Base-by-base conservation (phyloP, 2,797 vertebrate genomes). In the Enteromius argenteus region DNA sequence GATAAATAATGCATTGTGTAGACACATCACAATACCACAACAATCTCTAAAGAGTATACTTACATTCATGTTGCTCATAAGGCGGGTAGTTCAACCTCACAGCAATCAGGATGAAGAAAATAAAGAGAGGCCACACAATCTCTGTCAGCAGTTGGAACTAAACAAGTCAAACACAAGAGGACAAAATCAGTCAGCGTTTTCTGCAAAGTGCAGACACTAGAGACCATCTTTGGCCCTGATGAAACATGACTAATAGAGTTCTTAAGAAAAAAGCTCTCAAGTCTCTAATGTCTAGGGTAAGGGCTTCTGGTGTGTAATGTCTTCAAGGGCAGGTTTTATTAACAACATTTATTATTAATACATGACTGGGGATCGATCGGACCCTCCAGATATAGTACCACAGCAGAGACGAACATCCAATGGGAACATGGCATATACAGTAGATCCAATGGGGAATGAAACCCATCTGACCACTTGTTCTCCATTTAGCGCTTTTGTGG, bases 51-150 rank as follows among this genome's bases (percentile, higher is more conserved):
- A 60, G 14, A 3, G 37, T 23, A 53, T 90, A 98, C 98, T 99
- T 92, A 99, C 98, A 99, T 91, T 99, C 97, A 90, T 99, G 98
- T 87, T 99, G 98, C 78, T 99, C 98, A 0, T 99, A 98, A 0
- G 98, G 97, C 1, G 98, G 98, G 91, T 98, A 99, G 91, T 94
- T 96, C 53, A 98, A 90, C 80, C 98, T 95, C 85, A 99, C 97
- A 0, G 96, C 95, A 86, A 99, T 98, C 93, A 99, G 92, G 91
- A 99, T 99, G 93, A 99, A 97, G 95, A 99, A 99, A 94, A 99
- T 97, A 89, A 99, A 96, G 5, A 99, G 95, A 23, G 98, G 98
- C 98, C 98, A 99, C 79, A 96, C 88, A 82, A 99, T 95, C 92
- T 99, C 98, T 2, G 98, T 93, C 91, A 99, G 89, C 80, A 99